A percentile compares a stretch with the other conserved stretches of the same genome.
Conservation (phyloP, 2,797 vertebrate species). For the Cossypha caffra region DNA sequence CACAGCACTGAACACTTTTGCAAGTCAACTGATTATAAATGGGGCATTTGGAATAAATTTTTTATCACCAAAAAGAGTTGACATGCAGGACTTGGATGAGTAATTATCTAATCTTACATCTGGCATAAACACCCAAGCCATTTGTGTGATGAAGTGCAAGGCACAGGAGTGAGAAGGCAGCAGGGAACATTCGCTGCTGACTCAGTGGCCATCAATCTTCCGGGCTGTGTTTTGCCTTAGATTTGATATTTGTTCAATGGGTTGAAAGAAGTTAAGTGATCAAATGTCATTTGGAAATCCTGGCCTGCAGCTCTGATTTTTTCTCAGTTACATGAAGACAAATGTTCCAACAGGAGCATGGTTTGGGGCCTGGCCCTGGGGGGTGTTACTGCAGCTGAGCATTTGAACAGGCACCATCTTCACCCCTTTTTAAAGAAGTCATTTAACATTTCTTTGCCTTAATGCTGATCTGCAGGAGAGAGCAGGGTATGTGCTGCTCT, state of each 20-base stretch:
- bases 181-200: constrained; percentile 58
- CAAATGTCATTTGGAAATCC: constrained; percentile 45
- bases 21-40: constrained; percentile 37
- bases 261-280: constrained; percentile 56
- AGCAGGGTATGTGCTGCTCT: background rate
- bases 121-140: constrained; percentile 62
- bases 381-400: background rate
- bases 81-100: constrained; percentile 50
- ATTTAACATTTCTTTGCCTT: background rate
- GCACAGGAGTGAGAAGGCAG: background rate
- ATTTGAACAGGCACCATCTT: background rate
- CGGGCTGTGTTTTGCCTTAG: background rate
- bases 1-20: background rate
- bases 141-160: constrained; percentile 34
- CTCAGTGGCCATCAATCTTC: constrained; percentile 57
- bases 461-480: background rate
- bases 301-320: background rate
- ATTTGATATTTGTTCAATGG: constrained; percentile 52
- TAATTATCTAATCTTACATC: constrained; percentile 68
- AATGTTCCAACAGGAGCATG: background rate
- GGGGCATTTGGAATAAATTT: constrained; percentile 51
- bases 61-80: constrained; percentile 47
- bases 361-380: background rate
- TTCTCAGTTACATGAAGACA: background rate
- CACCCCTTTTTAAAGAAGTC: background rate